phyloP scores from a whole-genome alignment of 2,888 invertebrate species.

The Amphiduros pacificus region DNA sequence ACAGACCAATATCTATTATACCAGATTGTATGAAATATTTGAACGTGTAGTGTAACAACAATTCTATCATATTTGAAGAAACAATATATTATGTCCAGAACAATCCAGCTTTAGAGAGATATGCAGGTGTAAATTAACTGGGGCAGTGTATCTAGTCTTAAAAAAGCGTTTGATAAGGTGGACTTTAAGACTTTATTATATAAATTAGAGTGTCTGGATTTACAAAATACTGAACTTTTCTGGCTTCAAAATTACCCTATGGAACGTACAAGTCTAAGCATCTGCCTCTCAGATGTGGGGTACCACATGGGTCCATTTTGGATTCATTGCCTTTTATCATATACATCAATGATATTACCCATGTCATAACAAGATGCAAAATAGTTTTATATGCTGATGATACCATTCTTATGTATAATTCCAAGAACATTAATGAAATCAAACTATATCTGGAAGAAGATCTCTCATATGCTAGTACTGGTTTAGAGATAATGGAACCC shows the following conservation, averaged over 20 bases:
- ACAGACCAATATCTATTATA: neutral
- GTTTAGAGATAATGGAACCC: no score
- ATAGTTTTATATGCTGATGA: neutral
- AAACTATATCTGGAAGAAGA: no score
- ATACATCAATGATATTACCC: neutral
- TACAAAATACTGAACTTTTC: neutral
- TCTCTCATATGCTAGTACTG: no score
- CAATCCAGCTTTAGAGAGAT: neutral
- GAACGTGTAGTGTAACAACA: neutral
- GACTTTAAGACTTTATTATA: neutral
- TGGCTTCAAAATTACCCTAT: neutral
- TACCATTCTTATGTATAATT: no score
- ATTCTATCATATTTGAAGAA: neutral
- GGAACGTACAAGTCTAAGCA: neutral
- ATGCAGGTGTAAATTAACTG: neutral
- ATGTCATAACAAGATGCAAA: neutral
- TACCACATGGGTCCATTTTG: neutral
- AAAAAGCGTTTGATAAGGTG: neutral
- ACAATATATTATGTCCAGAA: neutral
- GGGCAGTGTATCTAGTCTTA: neutral
- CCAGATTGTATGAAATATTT: constrained; percentile 3
- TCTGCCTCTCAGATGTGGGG: neutral
- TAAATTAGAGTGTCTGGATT: neutral
- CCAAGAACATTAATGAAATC: no score
- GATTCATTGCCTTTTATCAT: neutral